A percentile compares a stretch with the other conserved stretches of the same genome.
Conservation (phyloP, 2,888 invertebrate species). For the Habrosyne pyritoides region DNA sequence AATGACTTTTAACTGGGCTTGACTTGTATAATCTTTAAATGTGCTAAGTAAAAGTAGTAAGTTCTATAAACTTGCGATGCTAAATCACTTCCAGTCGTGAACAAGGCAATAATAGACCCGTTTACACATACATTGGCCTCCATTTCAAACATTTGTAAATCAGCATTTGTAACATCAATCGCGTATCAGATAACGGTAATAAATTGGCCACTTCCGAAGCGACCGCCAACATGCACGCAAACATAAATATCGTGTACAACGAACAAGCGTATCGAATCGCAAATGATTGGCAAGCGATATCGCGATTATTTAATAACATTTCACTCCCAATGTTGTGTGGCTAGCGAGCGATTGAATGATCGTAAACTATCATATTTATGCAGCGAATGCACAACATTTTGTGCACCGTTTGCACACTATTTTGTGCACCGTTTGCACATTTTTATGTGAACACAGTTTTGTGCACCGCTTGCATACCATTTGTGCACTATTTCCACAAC, state of each 20-base stretch:
- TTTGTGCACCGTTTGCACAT: too few relatives aligned
- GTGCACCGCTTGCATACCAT: too few relatives aligned
- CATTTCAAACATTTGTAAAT: not conserved
- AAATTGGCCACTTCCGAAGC: conserved; percentile 37
- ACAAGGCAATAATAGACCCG: too few relatives aligned
- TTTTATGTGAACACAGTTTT: too few relatives aligned
- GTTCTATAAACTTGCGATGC: too few relatives aligned
- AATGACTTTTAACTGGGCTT: too few relatives aligned
- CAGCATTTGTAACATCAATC: conserved; percentile 18
- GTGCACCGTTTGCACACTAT: too few relatives aligned
- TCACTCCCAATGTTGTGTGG: not conserved
- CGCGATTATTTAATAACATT: conserved; percentile 32
- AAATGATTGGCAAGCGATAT: conserved; percentile 38
- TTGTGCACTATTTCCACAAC: too few relatives aligned
- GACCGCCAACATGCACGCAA: conserved; percentile 25
- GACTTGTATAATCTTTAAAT: too few relatives aligned
- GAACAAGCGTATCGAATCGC: conserved; percentile 36
- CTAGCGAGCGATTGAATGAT: not conserved
- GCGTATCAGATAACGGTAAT: conserved; percentile 31
- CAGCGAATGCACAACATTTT: not conserved
- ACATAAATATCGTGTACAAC: conserved; percentile 18
- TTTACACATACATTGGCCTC: not conserved
- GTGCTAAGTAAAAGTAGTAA: too few relatives aligned
- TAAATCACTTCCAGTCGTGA: too few relatives aligned
- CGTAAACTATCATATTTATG: not conserved